Evolutionary conservation across 2,888 invertebrate species (phyloP).

Genomic region (Fabriciana adippe): DNA sequence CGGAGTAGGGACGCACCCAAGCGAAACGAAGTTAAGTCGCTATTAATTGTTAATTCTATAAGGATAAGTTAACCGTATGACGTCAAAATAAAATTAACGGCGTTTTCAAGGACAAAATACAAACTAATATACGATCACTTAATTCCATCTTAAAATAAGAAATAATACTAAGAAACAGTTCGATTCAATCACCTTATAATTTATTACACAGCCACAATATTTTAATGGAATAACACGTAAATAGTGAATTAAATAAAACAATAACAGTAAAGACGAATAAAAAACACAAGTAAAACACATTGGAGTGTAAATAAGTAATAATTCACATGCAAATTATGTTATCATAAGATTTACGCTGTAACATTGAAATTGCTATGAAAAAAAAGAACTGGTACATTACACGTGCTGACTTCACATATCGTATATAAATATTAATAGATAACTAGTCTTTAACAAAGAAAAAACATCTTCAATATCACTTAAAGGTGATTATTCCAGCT

Average conservation of each 20-base stretch:
- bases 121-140: not conserved
- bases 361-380: too few relatives aligned
- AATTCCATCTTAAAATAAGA: slow-evolving; percentile 3
- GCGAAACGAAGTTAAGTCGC: too few relatives aligned
- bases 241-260: slow-evolving; percentile 16
- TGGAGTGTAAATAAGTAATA: not conserved
- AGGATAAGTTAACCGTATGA: too few relatives aligned
- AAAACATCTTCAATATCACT: too few relatives aligned
- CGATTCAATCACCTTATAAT: slow-evolving; percentile 32
- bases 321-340: not conserved
- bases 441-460: too few relatives aligned
- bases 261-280: slow-evolving; percentile 2
- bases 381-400: too few relatives aligned
- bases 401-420: too few relatives aligned
- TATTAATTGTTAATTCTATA: too few relatives aligned
- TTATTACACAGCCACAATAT: slow-evolving; percentile 41
- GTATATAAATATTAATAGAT: too few relatives aligned
- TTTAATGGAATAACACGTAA: slow-evolving; percentile 31
- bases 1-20: too few relatives aligned
- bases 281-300: not conserved
- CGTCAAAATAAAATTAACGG: not conserved
- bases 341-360: too few relatives aligned
- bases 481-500: too few relatives aligned
- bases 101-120: not conserved
- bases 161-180: slow-evolving; percentile 24